Percentiles rank a stretch among this genome's conserved stretches.
phyloP scores from a whole-genome alignment of 2,888 invertebrate species.

The Tethea ocularis region DNA sequence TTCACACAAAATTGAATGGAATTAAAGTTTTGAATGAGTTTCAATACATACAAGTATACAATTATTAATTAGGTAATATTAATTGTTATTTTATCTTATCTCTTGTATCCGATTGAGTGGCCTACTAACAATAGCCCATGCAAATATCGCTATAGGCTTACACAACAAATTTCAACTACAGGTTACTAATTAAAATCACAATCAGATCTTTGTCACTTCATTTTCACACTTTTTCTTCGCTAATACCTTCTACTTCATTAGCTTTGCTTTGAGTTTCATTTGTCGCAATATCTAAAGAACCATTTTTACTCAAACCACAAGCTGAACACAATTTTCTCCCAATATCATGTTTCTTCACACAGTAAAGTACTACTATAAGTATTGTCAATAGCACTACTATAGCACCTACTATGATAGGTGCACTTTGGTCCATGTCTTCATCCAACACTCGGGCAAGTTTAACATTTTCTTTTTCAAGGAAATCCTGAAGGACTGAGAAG shows the following conservation, averaged over 20 bases:
- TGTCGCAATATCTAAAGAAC: slow-evolving; percentile 73
- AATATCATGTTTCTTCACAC: slow-evolving; percentile 64
- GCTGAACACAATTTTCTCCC: slow-evolving; percentile 58
- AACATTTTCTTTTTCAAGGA: slow-evolving; percentile 57
- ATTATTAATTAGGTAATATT: neutral
- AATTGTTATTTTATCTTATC: slow-evolving; percentile 7
- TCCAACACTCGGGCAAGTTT: slow-evolving; percentile 45
- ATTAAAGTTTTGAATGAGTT: neutral
- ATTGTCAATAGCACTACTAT: slow-evolving; percentile 63
- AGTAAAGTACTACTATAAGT: slow-evolving; percentile 67
- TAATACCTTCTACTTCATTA: slow-evolving; percentile 61
- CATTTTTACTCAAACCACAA: slow-evolving; percentile 73
- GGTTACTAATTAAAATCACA: slow-evolving; percentile 23
- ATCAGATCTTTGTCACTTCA: slow-evolving; percentile 14
- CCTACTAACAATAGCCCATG: neutral
- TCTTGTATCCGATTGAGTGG: neutral
- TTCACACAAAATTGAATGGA: too few species aligned
- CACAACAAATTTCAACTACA: slow-evolving; percentile 21
- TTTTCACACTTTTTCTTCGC: slow-evolving; percentile 69
- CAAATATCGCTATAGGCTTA: slow-evolving; percentile 10
- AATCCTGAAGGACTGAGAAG: slow-evolving; percentile 61
- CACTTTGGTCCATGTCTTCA: slow-evolving; percentile 67
- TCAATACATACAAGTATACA: neutral
- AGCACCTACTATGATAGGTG: slow-evolving; percentile 68
- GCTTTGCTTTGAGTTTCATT: slow-evolving; percentile 61